phyloP scores from a whole-genome alignment of 30 jellyfish, hydroid and myxozoan genomes.

The Turritopsis rubra region DNA sequence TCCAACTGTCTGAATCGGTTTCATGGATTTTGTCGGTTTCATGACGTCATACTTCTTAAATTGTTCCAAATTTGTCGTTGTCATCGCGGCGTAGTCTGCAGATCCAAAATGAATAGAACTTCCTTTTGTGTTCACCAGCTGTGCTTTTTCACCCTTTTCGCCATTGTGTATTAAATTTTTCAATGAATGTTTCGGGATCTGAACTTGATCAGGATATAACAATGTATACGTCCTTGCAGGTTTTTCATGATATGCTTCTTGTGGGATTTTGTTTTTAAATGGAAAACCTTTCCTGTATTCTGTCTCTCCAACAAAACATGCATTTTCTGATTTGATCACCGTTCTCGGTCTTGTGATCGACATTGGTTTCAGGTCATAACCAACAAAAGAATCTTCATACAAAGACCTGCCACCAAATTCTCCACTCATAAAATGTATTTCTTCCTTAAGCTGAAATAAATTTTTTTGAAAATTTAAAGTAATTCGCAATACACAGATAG shows the following conservation, averaged over 20 bases:
- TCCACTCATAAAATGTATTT: constrained; percentile 46
- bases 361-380: constrained; percentile 36
- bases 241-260: constrained; percentile 44
- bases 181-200: constrained; percentile 45
- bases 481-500: no score
- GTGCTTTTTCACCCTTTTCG: constrained; percentile 41
- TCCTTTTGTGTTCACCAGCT: constrained; percentile 32
- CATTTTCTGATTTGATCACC: constrained; percentile 18
- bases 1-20: constrained; percentile 23
- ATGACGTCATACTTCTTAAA: constrained; percentile 12
- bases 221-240: constrained; percentile 67
- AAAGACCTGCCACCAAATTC: constrained; percentile 49
- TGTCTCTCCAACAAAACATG: constrained; percentile 45
- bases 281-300: constrained; percentile 51
- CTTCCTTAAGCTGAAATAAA: constrained; percentile 53
- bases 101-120: constrained; percentile 51
- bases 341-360: constrained; percentile 40
- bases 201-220: constrained; percentile 60
- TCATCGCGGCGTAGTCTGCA: constrained; percentile 40
- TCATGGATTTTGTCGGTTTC: constrained; percentile 31
- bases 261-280: constrained; percentile 15
- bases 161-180: constrained; percentile 58
- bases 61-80: constrained; percentile 45
- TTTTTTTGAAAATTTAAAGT: background rate
- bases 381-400: constrained; percentile 50